phyloP scores from a whole-genome alignment of 2,113 vertebrate genomes.

The Coreoperca whiteheadi region DNA sequence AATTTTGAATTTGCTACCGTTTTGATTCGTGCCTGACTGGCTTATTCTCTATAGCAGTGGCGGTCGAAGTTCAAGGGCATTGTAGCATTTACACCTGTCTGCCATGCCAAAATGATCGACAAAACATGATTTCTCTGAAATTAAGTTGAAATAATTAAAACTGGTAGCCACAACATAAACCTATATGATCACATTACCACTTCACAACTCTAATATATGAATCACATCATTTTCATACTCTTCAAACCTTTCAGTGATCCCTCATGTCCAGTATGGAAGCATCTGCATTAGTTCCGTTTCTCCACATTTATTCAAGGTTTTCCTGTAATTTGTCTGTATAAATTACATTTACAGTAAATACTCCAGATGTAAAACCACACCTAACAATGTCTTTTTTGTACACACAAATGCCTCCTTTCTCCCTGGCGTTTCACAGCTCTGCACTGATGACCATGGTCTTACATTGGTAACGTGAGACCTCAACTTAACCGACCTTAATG shows the following conservation, averaged over 20 bases:
- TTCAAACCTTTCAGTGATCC: neutral
- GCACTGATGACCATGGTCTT: constrained; percentile 55
- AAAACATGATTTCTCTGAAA: no score
- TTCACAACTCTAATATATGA: neutral
- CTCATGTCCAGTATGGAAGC: neutral
- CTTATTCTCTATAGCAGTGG: neutral
- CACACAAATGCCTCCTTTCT: neutral
- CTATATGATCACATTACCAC: neutral
- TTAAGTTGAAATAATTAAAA: neutral
- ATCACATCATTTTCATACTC: neutral
- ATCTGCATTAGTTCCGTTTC: neutral
- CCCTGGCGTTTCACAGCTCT: constrained; percentile 29
- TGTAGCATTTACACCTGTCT: neutral
- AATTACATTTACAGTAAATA: neutral
- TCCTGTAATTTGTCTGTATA: neutral
- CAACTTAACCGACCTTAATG: constrained; percentile 71
- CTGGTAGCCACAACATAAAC: neutral
- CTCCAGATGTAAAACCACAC: neutral
- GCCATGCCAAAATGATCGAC: no score
- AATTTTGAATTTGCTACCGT: neutral
- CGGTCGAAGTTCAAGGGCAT: neutral
- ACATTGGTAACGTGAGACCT: constrained; percentile 41
- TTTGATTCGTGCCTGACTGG: neutral
- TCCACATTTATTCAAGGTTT: neutral
- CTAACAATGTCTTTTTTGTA: neutral